Base-by-base conservation (phyloP, 2,113 vertebrate species). In the Salminus brasiliensis region DNA sequence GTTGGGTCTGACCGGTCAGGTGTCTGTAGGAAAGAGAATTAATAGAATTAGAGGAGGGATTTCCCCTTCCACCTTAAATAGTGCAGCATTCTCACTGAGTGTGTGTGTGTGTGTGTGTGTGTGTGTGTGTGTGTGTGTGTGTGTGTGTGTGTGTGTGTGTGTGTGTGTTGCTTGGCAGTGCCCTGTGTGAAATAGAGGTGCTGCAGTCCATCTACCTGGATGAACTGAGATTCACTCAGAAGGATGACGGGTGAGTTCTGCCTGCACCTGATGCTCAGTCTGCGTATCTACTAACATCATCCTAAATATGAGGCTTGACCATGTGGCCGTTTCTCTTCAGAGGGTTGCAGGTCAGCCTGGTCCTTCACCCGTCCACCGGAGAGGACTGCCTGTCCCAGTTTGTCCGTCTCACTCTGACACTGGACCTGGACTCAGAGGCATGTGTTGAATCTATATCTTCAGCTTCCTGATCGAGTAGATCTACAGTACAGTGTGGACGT, bases 171-270 rank as follows among this genome's bases (percentile, higher is more conserved):
- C 88, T 67, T 81, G 65, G 69, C 89, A 98, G 97, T 84, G 90
- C 92, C 52, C 86, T 92, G 85, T 93, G 93, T 81, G 97, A 98
- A 84, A 93, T 97, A 59, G 96, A 98, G 90, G 97, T 98, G 66
- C 91, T 98, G 82, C 93, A 97, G 87, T 98, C 97, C 69, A 98
- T 98, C 87, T 98, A 98, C 77, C 90, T 97, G 92, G 96, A 97
- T 45, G 97, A 98, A 70, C 91, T 98, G 86, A 89, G 87, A 47
- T 95, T 96, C 76, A 78, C 77, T 72, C 90, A 88, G 84, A 93
- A 85, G 74, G 81, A 87, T 3, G 87, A 91, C 76, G 93, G 96
- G 97, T 97, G 90, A 77, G 45, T 16, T 5, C 30, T 4, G 4
- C 9, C 4, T 39, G n/a, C n/a, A n/a, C n/a, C n/a, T n/a, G n/a